phyloP scores from a whole-genome alignment of 2,113 vertebrate species.

The Speoplatyrhinus poulsoni region DNA sequence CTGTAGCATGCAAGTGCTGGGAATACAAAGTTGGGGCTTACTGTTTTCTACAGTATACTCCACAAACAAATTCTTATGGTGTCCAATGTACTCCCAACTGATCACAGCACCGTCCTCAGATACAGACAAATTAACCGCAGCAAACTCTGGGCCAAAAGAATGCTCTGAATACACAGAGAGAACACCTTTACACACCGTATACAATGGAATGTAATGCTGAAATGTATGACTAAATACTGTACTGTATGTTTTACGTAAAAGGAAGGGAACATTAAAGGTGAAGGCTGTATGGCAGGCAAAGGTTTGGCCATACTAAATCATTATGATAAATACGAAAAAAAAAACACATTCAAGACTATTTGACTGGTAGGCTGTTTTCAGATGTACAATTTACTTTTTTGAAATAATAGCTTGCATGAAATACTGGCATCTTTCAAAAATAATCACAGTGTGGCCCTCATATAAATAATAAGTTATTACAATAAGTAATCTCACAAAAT shows the following conservation, averaged over 20 bases:
- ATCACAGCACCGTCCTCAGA: constrained; percentile 86
- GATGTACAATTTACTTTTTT: no score
- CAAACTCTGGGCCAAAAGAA: constrained; percentile 83
- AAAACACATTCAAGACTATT: no score
- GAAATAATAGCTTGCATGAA: no score
- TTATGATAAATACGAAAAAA: no score
- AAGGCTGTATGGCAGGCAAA: neutral
- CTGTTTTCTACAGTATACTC: constrained; percentile 94
- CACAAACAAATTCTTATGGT: constrained; percentile 90
- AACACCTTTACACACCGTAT: constrained; percentile 38
- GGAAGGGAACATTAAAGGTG: neutral
- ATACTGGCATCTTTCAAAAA: no score
- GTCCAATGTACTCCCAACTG: constrained; percentile 94
- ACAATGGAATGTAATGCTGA: constrained; percentile 7
- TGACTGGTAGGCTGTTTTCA: no score
- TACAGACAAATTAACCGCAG: constrained; percentile 84
- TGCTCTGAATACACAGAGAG: constrained; percentile 80
- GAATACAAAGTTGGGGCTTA: constrained; percentile 79
- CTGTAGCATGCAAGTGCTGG: constrained; percentile 8
- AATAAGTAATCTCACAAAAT: no score
- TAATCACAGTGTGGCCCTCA: no score
- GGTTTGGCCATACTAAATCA: neutral
- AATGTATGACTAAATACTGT: constrained; percentile 11
- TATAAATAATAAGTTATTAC: no score
- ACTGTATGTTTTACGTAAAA: neutral